A percentile compares a stretch with the other conserved stretches of the same genome.
phyloP scores from a whole-genome alignment of 1,140 invertebrate species.

The Drosophila arawakana region DNA sequence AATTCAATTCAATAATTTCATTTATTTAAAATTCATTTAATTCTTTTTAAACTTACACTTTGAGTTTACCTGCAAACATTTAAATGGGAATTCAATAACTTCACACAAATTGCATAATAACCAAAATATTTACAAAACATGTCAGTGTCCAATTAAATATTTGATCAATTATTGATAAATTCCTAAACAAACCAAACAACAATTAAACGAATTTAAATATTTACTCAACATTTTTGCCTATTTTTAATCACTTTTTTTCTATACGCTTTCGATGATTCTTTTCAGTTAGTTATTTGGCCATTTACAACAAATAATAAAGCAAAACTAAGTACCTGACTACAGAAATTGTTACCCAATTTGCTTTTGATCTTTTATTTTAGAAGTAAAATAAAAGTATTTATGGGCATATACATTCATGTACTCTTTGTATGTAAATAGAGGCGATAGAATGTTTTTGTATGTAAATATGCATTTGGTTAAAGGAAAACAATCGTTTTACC shows the following conservation, averaged over 20 bases:
- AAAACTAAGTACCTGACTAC: constrained; percentile 2
- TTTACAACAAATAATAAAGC: constrained; percentile 1
- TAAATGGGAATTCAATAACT: not conserved
- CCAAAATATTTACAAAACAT: constrained; percentile 1
- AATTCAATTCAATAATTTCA: no score
- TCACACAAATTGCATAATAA: not conserved
- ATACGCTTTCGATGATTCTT: not conserved
- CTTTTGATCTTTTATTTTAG: not conserved
- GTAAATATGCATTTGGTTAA: constrained; percentile 30
- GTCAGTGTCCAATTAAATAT: not conserved
- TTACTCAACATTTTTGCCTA: not conserved
- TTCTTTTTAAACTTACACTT: no score
- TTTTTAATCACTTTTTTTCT: constrained; percentile 2
- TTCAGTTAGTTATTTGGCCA: not conserved
- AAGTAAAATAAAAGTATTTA: constrained; percentile 15
- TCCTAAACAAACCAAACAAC: not conserved
- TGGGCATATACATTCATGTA: not conserved
- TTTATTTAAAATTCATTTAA: no score
- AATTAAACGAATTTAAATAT: not conserved
- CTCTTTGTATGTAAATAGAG: constrained; percentile 9
- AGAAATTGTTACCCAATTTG: not conserved
- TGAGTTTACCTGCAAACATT: no score
- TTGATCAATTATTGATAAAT: not conserved
- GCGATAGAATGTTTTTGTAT: constrained; percentile 20
- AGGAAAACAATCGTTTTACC: constrained; percentile 63